Percentiles rank a stretch among this genome's conserved stretches.
Evolutionary conservation across 2,888 invertebrate genomes (phyloP).

Genomic region (Carpatolechia fugitivella): DNA sequence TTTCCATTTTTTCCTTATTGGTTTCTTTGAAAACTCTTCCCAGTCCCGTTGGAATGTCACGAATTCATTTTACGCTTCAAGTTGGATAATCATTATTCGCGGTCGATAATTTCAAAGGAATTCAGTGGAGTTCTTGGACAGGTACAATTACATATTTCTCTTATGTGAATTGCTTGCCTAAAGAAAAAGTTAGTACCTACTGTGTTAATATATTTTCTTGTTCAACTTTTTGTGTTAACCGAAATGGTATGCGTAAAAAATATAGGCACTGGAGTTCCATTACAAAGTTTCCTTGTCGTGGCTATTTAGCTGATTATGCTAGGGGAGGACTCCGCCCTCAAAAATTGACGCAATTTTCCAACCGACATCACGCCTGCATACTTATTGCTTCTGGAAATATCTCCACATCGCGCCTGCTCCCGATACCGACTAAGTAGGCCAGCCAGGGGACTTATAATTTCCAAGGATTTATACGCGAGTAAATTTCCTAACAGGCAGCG

Average conservation of each 20-base stretch:
- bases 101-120: background rate
- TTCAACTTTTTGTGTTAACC: background rate
- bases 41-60: constrained; percentile 19
- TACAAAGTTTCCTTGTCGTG: constrained; percentile 41
- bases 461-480: constrained; percentile 52
- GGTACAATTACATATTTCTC: background rate
- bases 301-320: constrained; percentile 58
- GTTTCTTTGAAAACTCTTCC: constrained; percentile 4
- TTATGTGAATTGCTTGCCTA: background rate
- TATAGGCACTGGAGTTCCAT: constrained; percentile 6
- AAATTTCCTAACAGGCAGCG: constrained; percentile 50
- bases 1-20: constrained; percentile 34
- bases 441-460: constrained; percentile 34
- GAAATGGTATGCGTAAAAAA: background rate
- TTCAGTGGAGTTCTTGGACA: background rate
- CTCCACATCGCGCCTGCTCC: constrained; percentile 44
- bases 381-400: constrained; percentile 66
- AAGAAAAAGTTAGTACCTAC: background rate
- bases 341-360: constrained; percentile 72
- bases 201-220: background rate
- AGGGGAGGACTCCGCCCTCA: constrained; percentile 41
- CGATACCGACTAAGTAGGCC: constrained; percentile 48
- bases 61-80: constrained; percentile 15
- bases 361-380: constrained; percentile 60
- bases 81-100: background rate